Evolutionary conservation across 1,140 invertebrate genomes (phyloP).

Genomic region (Cyphomyrmex costatus): DNA sequence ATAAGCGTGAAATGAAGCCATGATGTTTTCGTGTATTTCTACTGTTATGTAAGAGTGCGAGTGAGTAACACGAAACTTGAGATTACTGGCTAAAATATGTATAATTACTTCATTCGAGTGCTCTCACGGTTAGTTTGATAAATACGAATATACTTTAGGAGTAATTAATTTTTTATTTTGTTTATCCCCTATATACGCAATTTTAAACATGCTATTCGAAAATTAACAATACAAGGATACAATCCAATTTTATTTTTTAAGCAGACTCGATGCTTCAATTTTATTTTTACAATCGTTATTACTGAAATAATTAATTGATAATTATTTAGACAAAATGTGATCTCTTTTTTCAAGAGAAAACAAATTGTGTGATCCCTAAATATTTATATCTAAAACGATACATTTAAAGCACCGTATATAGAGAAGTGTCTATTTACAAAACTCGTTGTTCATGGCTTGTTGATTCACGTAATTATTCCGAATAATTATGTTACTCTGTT

Average conservation of each 20-base stretch:
- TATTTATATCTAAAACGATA: neutral
- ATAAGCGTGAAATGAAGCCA: constrained; percentile 76
- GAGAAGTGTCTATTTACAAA: constrained; percentile 21
- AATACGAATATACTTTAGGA: neutral
- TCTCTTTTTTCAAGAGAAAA: neutral
- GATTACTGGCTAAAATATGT: constrained; percentile 31
- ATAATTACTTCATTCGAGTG: constrained; percentile 49
- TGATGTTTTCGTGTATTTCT: constrained; percentile 61
- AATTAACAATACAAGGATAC: neutral
- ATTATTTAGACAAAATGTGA: neutral
- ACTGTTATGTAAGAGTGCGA: constrained; percentile 19
- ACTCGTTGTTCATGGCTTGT: constrained; percentile 30
- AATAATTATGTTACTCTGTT: constrained; percentile 25
- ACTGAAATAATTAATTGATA: neutral
- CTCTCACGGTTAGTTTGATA: neutral
- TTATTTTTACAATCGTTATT: neutral
- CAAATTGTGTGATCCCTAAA: neutral
- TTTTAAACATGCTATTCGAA: neutral
- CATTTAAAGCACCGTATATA: neutral
- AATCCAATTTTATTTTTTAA: neutral
- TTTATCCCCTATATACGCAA: neutral
- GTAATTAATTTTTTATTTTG: constrained; percentile 24
- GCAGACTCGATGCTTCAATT: neutral
- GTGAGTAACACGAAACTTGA: constrained; percentile 36
- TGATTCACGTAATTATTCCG: constrained; percentile 35